phyloP scores from a whole-genome alignment of 2,888 invertebrate genomes.

The Bembecia ichneumoniformis region DNA sequence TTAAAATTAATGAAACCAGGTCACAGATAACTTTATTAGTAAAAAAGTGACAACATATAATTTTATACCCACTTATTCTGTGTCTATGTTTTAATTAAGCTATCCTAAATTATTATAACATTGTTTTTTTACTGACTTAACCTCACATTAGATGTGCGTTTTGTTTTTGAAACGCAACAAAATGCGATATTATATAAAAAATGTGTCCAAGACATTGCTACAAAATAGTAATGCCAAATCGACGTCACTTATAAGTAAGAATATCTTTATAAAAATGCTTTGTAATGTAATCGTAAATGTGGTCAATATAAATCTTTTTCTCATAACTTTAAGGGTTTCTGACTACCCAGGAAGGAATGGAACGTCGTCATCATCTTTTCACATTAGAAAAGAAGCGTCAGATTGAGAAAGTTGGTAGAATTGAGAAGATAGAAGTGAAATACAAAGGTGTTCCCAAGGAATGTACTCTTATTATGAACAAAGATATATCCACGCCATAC shows the following conservation, averaged over 20 bases:
- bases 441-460: constrained; percentile 83
- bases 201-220: constrained; percentile 28
- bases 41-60: too few relatives aligned
- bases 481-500: constrained; percentile 89
- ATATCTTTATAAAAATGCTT: not conserved
- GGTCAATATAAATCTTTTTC: not conserved
- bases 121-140: too few relatives aligned
- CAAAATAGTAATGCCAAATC: constrained; percentile 23
- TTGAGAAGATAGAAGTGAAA: constrained; percentile 92
- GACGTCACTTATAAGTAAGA: constrained; percentile 28
- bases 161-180: constrained; percentile 9
- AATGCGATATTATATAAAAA: constrained; percentile 42
- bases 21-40: too few relatives aligned
- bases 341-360: constrained; percentile 65
- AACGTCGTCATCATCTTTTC: constrained; percentile 80
- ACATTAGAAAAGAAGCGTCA: constrained; percentile 83
- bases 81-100: too few relatives aligned
- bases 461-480: constrained; percentile 89
- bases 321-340: constrained; percentile 43
- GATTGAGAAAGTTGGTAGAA: constrained; percentile 79
- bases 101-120: too few relatives aligned
- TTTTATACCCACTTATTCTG: too few relatives aligned
- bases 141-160: too few relatives aligned
- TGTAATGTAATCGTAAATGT: not conserved
- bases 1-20: too few relatives aligned